Conservation (phyloP, 35 echinoderm and acorn worm species). For the Anneissia japonica region DNA sequence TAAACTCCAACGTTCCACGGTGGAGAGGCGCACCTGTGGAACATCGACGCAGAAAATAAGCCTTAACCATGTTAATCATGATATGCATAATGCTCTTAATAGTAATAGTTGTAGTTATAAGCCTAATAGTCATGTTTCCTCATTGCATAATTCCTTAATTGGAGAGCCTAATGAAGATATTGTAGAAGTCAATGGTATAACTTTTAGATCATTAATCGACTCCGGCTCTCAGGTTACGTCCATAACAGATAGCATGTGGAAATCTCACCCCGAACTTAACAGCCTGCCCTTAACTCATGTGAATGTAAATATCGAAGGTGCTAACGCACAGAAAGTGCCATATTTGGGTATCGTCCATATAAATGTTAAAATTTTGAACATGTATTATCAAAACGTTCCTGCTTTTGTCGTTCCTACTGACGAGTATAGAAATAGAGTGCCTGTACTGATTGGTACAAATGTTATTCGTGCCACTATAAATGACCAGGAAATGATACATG, state of each 20-base stretch:
- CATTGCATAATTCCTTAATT: too few species aligned
- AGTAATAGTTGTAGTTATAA: too few species aligned
- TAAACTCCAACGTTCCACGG: slow-evolving; percentile 8
- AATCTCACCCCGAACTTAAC: background rate
- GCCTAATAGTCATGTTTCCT: too few species aligned
- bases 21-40: background rate
- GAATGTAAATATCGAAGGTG: background rate
- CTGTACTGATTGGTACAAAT: background rate
- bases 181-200: background rate
- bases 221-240: slow-evolving; percentile 1
- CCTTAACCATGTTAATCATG: too few species aligned
- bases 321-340: background rate
- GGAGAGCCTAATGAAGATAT: background rate
- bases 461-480: background rate
- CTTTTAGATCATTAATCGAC: background rate
- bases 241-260: background rate
- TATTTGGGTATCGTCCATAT: background rate
- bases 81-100: too few species aligned
- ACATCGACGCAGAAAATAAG: too few species aligned
- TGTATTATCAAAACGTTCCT: background rate
- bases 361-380: too few species aligned
- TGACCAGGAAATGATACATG: background rate
- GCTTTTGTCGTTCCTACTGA: background rate
- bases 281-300: background rate
- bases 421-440: background rate